Base-by-base conservation (phyloP, 2,113 vertebrate species). In the Paramisgurnus dabryanus region DNA sequence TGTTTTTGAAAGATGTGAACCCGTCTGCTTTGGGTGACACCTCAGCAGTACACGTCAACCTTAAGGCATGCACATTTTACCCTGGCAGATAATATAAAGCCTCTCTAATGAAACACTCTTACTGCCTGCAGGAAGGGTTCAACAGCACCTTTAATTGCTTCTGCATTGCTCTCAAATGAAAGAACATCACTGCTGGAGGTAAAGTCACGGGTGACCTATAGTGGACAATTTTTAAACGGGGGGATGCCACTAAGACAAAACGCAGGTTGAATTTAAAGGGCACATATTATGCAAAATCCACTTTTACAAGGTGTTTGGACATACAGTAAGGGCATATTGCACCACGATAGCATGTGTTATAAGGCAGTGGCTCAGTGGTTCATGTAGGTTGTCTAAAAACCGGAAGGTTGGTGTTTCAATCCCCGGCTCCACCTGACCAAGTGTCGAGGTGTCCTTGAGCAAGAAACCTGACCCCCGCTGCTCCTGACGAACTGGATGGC, bases 81-180 rank as follows among this genome's bases (percentile, higher is more conserved):
- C 60, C 72, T 34, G 12, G 18, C 61, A 11, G 6, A 45, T 40
- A 47, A 47, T 61, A 47, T 57, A 75, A 75, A 61, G 40, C 60
- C 58, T 5, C 70, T 27, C 70, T 27, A 75, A 73, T 73, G 70
- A 73, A 73, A 73, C 55, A 22, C 70, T 72, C 49, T 72, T 1
- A 15, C 40, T 18, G 39, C 39, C 70, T 70, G 68, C 70, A 73
- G 55, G 39, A 73, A 7, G 4, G 60, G 39, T 43, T 60, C 17
- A 60, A 73, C 53, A 57, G 9, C 9, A 7, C 15, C 39, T 58
- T 72, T 72, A 7, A 39, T 71, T 55, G 68, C 49, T 39, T 57
- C 12, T 57, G 45, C 67, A 68, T 43, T 12, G 6, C 45, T 11
- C 18, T 68, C 49, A 70, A 70, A 53, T 70, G 27, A 55, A 70